Conservation (phyloP, 2,797 vertebrate genomes). For the Scarus forsteni region DNA sequence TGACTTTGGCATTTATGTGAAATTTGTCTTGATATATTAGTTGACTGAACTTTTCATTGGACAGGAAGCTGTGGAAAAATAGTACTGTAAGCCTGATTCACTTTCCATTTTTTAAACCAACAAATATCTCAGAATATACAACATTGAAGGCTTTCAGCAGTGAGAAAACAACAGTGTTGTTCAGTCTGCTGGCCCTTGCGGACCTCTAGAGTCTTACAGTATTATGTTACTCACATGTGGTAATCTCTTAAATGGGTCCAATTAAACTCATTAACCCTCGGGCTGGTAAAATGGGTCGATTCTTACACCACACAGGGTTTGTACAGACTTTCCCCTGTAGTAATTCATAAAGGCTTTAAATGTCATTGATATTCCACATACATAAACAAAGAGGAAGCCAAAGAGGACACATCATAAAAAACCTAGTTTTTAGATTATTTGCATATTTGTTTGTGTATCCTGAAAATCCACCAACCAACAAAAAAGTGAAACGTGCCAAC, state of each 20-base stretch:
- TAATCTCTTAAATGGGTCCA: conserved; percentile 67
- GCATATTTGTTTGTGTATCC: too few species aligned
- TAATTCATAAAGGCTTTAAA: background rate
- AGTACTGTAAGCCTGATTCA: background rate
- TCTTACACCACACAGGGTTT: conserved; percentile 47
- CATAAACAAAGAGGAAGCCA: background rate
- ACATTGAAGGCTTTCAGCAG: conserved; percentile 23
- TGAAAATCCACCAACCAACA: too few species aligned
- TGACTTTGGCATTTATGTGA: conserved; percentile 4
- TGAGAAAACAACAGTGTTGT: conserved; percentile 56
- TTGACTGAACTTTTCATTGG: conserved; percentile 2
- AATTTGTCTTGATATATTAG: conserved; percentile 9
- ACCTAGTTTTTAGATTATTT: too few species aligned
- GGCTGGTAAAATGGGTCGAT: conserved; percentile 67
- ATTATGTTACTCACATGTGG: conserved; percentile 73
- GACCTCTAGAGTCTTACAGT: conserved; percentile 68
- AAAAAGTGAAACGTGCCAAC: too few species aligned
- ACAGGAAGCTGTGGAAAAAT: conserved; percentile 1
- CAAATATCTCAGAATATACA: background rate
- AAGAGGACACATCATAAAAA: background rate
- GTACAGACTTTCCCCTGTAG: conserved; percentile 37
- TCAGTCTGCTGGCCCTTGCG: conserved; percentile 45
- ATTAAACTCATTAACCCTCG: conserved; percentile 77
- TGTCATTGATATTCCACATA: background rate
- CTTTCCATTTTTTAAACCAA: conserved; percentile 9